Evolutionary conservation across 2,797 vertebrate genomes (phyloP), one percentile per base, ranked within the genome.

Genomic region (Triplophysa bombifrons): DNA sequence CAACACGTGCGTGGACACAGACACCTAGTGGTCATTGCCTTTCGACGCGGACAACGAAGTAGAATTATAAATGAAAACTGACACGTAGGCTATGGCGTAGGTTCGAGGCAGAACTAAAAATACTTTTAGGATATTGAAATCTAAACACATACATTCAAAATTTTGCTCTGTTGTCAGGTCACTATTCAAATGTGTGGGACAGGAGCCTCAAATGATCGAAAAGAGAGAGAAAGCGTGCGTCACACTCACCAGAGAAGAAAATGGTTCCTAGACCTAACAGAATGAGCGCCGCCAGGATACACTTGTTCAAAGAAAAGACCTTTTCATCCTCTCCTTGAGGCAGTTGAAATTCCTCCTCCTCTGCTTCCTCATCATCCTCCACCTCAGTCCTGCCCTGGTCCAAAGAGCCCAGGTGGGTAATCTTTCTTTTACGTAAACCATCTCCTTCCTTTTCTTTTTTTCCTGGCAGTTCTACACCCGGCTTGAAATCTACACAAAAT

Each of bases 271-370:
- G 85, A 16, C 91, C 92, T 2, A 95, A 73, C 68, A 95, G 87
- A 67, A 95, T 87, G 48, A 95, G 76, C 3, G 91, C 93, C 68
- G 89, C 93, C 38, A 95, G 87, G 84, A 95, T 94, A 90, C 94
- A 94, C 87, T 93, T 95, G 89, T 95, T 95, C 74, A 95, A 74
- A 44, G 93, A 90, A 80, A 95, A 91, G 10, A 90, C 89, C 0
- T 85, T 86, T 76, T 91, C 90, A 0, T 91, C 91, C 0, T 87
- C 86, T 73, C 85, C 86, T 58, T 83, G 89, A 6, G 91, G 91
- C 30, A 88, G 82, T 65, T 88, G 90, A 72, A 92, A 91, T n/a
- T 90, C 90, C 69, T 90, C 91, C 30, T 88, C 92, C 34, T 93
- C 91, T 3, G 85, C 91, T 3, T 84, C 85, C 63, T 87, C 88